phyloP scores from a whole-genome alignment of 2,113 vertebrate genomes.

The Electrona antarctica region DNA sequence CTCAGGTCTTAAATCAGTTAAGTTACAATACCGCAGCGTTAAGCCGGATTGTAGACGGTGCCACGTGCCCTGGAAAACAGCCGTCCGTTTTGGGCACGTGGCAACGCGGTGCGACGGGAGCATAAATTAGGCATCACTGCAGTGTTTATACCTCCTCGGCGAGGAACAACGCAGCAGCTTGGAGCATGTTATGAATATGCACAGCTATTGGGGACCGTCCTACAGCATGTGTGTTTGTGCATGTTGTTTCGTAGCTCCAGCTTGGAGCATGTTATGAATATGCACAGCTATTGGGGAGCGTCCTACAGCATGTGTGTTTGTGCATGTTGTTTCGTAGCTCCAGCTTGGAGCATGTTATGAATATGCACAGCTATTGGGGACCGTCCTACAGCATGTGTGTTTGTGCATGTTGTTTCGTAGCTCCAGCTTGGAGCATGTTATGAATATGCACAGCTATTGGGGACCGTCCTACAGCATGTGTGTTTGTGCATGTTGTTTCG shows the following conservation, averaged over 20 bases:
- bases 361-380: constrained; percentile 45
- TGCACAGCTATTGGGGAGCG: constrained; percentile 39
- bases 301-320: too few species aligned
- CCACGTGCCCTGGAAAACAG: too few species aligned
- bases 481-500: too few species aligned
- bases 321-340: too few species aligned
- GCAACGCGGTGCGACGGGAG: too few species aligned
- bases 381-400: too few species aligned
- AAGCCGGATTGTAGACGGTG: too few species aligned
- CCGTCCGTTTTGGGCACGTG: too few species aligned
- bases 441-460: constrained; percentile 43
- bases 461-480: not conserved
- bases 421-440: constrained; percentile 12
- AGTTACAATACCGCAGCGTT: too few species aligned
- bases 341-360: constrained; percentile 17
- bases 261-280: constrained; percentile 26
- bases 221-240: too few species aligned
- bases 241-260: not conserved
- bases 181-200: constrained; percentile 26
- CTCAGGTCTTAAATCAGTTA: too few species aligned
- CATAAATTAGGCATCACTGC: not conserved
- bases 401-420: too few species aligned
- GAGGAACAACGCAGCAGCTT: constrained; percentile 17
- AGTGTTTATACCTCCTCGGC: not conserved
- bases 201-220: constrained; percentile 34